Percentiles rank a stretch among this genome's conserved stretches.
Conservation (phyloP, 1,140 invertebrate species). For the Atta colombica region DNA sequence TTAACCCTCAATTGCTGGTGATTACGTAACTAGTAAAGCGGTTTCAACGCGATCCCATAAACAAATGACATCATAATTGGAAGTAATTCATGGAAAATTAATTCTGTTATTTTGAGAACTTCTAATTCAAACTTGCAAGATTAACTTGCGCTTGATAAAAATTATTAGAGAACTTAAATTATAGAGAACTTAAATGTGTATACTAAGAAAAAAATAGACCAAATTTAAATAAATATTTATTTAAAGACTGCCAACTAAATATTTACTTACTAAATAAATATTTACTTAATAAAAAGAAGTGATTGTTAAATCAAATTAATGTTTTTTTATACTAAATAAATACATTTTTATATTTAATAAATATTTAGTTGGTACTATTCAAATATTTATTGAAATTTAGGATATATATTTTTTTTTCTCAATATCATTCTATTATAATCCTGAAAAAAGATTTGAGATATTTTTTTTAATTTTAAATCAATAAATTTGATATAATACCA, state of each 20-base stretch:
- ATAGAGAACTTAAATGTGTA: not conserved
- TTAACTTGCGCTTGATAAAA: not conserved
- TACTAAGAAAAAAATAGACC: too few relatives aligned
- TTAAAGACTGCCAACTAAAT: too few relatives aligned
- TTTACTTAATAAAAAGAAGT: too few relatives aligned
- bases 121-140: not conserved
- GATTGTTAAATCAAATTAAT: too few relatives aligned
- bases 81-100: not conserved
- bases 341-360: too few relatives aligned
- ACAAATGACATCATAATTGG: slow-evolving; percentile 26
- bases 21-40: slow-evolving; percentile 7
- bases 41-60: slow-evolving; percentile 14
- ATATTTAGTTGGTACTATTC: too few relatives aligned
- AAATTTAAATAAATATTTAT: too few relatives aligned
- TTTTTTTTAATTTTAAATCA: not conserved
- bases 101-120: not conserved
- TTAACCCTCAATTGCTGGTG: slow-evolving; percentile 24
- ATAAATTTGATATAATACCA: not conserved
- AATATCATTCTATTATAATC: not conserved
- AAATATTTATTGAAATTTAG: too few relatives aligned
- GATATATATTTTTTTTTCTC: too few relatives aligned
- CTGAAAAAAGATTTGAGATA: not conserved
- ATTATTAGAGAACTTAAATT: not conserved
- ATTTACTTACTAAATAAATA: too few relatives aligned
- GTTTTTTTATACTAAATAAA: too few relatives aligned